A percentile compares a stretch with the other conserved stretches of the same genome.
These are phyloP conservation scores for Caenorhabditis macrosperma DNA, from an alignment of 2,888 invertebrate species.

Conservation along the genomic window DNA sequence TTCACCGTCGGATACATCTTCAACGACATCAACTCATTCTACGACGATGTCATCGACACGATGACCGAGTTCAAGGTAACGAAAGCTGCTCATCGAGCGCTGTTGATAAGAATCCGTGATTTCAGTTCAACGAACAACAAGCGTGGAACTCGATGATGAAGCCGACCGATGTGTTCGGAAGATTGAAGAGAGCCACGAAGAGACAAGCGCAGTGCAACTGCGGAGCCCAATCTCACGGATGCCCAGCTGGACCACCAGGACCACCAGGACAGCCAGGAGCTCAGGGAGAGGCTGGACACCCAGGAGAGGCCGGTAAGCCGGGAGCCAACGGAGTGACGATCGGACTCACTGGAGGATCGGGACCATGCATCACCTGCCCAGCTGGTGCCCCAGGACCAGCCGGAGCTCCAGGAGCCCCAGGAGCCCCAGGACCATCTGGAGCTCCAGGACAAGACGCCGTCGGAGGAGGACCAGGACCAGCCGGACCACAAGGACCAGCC, in stretches of 20 bases:
- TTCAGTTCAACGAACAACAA: constrained; percentile 58
- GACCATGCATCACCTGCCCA: constrained; percentile 57
- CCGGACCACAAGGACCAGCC: constrained; percentile 64
- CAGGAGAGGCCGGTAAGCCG: constrained; percentile 57
- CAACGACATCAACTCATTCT: constrained; percentile 70
- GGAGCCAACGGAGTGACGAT: constrained; percentile 61
- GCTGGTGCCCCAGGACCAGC: constrained; percentile 61
- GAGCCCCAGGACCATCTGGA: constrained; percentile 65
- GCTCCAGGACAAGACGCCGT: constrained; percentile 59
- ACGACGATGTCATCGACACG: constrained; percentile 65
- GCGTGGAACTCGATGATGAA: constrained; percentile 65
- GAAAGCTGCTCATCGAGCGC: background rate
- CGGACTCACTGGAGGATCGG: constrained; percentile 67
- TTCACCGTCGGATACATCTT: constrained; percentile 63
- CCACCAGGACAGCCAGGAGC: constrained; percentile 67
- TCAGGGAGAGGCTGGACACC: constrained; percentile 61
- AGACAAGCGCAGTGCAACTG: constrained; percentile 66
- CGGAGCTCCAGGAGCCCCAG: constrained; percentile 62
- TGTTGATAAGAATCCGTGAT: background rate
- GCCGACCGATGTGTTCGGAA: constrained; percentile 57
- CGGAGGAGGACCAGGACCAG: constrained; percentile 59
- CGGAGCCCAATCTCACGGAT: constrained; percentile 58
- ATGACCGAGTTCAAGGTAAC: constrained; percentile 65
- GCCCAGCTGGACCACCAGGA: constrained; percentile 66
- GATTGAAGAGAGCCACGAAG: constrained; percentile 61